phyloP scores from a whole-genome alignment of 2,113 vertebrate genomes.

The Tupaia chinensis region DNA sequence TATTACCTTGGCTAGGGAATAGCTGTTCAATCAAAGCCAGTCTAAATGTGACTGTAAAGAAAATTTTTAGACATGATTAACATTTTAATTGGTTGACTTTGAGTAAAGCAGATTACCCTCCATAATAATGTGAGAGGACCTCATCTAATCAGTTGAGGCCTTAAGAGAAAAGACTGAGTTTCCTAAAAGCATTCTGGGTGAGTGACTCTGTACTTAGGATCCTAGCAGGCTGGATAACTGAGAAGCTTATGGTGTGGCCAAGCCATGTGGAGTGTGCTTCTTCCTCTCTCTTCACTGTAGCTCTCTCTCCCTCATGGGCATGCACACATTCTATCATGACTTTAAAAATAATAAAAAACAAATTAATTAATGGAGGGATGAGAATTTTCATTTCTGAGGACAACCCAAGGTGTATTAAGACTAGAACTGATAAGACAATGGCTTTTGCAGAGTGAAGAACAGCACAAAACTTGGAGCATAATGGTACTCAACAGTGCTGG shows the following conservation, averaged over 20 bases:
- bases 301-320: too few relatives aligned
- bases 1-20: not conserved
- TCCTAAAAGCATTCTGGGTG: not conserved
- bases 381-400: not conserved
- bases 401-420: not conserved
- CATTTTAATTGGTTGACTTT: not conserved
- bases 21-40: not conserved
- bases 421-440: accelerated
- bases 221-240: too few relatives aligned
- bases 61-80: not conserved
- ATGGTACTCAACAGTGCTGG: accelerated
- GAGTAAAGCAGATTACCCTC: not conserved
- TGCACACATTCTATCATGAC: too few relatives aligned
- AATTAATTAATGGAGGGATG: not conserved
- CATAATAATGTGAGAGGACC: too few relatives aligned
- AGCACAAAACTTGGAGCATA: not conserved
- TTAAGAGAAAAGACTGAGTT: not conserved
- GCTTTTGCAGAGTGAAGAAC: not conserved
- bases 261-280: too few relatives aligned
- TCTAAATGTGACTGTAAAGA: not conserved
- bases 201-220: too few relatives aligned
- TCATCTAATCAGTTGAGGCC: not conserved
- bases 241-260: too few relatives aligned
- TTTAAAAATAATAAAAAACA: too few relatives aligned
- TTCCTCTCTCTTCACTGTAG: too few relatives aligned